Evolutionary conservation across 2,888 invertebrate genomes (phyloP).

Genomic region (Glyphotaelius pellucidus): DNA sequence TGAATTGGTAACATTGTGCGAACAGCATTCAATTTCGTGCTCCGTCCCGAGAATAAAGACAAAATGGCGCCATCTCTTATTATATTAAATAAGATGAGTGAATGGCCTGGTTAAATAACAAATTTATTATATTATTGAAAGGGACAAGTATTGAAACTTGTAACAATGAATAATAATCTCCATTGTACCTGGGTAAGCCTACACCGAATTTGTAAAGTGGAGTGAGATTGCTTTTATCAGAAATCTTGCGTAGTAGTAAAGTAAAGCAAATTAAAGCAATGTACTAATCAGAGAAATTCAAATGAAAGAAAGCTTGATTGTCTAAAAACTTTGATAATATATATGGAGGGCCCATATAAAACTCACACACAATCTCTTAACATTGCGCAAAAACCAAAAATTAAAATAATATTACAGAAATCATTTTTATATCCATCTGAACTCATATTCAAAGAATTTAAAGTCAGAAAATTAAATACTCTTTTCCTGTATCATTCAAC

Average conservation of each 20-base stretch:
- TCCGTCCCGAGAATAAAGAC: background rate
- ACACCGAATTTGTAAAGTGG: background rate
- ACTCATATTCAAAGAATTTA: too few species aligned
- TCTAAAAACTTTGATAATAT: background rate
- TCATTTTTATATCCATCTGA: too few species aligned
- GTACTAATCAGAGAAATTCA: background rate
- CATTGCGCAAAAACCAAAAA: too few species aligned
- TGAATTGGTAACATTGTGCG: background rate
- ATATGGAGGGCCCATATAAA: too few species aligned
- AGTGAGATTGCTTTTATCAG: background rate
- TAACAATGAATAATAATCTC: background rate
- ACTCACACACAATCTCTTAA: too few species aligned
- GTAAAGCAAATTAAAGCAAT: background rate
- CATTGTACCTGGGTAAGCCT: background rate
- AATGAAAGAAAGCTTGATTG: background rate
- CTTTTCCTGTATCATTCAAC: too few species aligned
- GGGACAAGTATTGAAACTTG: background rate
- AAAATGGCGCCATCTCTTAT: background rate
- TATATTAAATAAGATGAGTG: background rate
- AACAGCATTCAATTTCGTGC: background rate
- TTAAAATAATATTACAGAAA: too few species aligned
- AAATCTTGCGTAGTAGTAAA: background rate
- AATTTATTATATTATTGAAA: background rate
- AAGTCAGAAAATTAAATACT: too few species aligned
- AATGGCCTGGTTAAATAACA: background rate